A percentile compares a stretch with the other conserved stretches of the same genome.
phyloP scores from a whole-genome alignment of 2,113 vertebrate species.

The human region DNA sequence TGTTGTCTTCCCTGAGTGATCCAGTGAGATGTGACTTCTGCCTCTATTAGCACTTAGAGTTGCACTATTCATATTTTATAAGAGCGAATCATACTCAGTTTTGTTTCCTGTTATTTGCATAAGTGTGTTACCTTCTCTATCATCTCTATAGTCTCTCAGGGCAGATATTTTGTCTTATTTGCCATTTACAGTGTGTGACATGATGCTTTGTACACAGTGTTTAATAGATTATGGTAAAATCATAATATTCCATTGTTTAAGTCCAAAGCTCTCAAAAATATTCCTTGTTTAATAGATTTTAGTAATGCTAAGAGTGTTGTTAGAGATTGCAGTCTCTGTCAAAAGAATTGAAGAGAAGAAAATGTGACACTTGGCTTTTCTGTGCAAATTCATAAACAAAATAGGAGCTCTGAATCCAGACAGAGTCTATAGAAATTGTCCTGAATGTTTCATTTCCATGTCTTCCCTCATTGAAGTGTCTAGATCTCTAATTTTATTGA shows the following conservation, averaged over 20 bases:
- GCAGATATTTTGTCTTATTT: not conserved
- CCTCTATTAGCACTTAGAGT: not conserved
- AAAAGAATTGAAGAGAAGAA: not conserved
- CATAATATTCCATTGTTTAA: conserved; percentile 9
- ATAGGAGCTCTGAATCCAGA: not conserved
- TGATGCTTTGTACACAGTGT: not conserved
- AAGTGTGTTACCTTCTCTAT: not conserved
- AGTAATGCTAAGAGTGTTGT: not conserved
- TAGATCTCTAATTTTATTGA: not conserved
- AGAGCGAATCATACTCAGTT: not conserved
- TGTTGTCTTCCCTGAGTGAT: not conserved
- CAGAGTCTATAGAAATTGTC: not conserved
- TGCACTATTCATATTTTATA: not conserved
- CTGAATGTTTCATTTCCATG: not conserved
- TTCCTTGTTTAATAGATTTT: not conserved
- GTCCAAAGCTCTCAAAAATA: not conserved
- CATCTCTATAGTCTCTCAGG: not conserved
- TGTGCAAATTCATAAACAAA: not conserved
- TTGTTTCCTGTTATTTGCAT: not conserved
- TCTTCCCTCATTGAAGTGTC: not conserved
- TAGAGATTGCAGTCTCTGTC: not conserved
- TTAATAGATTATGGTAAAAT: not conserved
- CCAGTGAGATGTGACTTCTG: not conserved
- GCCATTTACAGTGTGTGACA: not conserved
- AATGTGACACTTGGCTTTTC: not conserved